Base-by-base conservation (phyloP, 2,888 invertebrate species). In the Thera britannica region DNA sequence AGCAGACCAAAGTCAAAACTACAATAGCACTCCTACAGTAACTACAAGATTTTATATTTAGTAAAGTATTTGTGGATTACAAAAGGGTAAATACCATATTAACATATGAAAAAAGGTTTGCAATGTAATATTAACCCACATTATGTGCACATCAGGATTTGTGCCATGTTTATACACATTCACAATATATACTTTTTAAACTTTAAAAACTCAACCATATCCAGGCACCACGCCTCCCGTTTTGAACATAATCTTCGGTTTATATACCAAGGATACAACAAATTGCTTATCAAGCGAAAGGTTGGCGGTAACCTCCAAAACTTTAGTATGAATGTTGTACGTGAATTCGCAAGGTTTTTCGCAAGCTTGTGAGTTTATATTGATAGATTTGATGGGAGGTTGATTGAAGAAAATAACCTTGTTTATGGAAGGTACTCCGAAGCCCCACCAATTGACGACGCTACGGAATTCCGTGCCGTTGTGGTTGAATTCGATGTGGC, bases 401-500 rank as follows among this genome's bases (percentile, higher is more conserved):
- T 88, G 91, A 36, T 78, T 81, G 52, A 87, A 77, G 1, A 93
- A 70, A 0, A 82, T 83, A 59, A 93, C 75, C 36, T 81, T 82
- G 75, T 88, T 83, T 9, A 94, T 60, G 0, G 88, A 77, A 0
- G 94, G 94, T 1, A 93, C 92, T 0, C 94, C 94, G 67, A 81
- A 88, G 0, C 93, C 94, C 94, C 94, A 94, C 93, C 93, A 93
- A 9, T 81, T 75, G 0, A 92, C 83, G 2, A 68, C 73, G 74
- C 88, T 91, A 2, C 70, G 77, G 0, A 92, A 66, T 38, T 86
- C 83, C 1, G 85, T 86, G 51, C 84, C 73, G 57, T 84, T 82
- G 34, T 88, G 76, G 0, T 75, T 78, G 82, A 95, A 95, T 49
- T 90, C 87, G 35, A 95, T 89, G 75, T 94, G 88, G 60, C 94